Evolutionary conservation across 2,113 vertebrate genomes (phyloP).

Genomic region (Pteruthius melanotis): DNA sequence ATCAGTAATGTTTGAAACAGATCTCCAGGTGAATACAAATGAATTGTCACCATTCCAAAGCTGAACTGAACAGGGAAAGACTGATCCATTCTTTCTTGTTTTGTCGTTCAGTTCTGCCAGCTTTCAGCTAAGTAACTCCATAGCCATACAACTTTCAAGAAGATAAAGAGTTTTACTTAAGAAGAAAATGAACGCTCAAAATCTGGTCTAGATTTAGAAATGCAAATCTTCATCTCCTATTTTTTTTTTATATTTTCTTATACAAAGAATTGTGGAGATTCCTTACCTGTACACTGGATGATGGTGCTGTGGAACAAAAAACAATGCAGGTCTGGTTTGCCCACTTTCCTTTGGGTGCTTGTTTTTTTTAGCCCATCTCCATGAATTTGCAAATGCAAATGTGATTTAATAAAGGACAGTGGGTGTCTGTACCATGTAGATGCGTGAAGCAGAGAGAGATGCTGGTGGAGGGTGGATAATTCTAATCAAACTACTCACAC

Average conservation of each 20-base stretch:
- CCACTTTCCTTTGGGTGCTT: background rate
- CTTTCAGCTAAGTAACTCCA: background rate
- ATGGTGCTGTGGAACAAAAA: background rate
- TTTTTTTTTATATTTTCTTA: background rate
- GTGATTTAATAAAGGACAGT: constrained; percentile 29
- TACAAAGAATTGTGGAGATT: background rate
- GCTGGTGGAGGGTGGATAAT: constrained; percentile 1
- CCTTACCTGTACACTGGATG: background rate
- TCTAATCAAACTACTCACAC: constrained; percentile 64
- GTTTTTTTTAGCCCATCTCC: background rate
- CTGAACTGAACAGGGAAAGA: background rate
- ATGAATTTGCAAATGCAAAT: constrained; percentile 25
- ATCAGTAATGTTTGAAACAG: background rate
- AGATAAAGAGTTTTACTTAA: background rate
- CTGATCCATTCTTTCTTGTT: background rate
- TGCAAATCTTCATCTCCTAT: background rate
- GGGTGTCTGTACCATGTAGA: background rate
- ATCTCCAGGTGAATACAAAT: background rate
- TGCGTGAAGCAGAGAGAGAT: background rate
- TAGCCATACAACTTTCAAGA: background rate
- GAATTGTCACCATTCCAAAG: background rate
- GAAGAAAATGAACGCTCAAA: background rate
- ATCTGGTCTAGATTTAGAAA: background rate
- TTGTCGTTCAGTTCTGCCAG: background rate
- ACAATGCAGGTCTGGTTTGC: background rate